Conservation (phyloP, 2,113 vertebrate species). For the Cricetomys ansorgei region DNA sequence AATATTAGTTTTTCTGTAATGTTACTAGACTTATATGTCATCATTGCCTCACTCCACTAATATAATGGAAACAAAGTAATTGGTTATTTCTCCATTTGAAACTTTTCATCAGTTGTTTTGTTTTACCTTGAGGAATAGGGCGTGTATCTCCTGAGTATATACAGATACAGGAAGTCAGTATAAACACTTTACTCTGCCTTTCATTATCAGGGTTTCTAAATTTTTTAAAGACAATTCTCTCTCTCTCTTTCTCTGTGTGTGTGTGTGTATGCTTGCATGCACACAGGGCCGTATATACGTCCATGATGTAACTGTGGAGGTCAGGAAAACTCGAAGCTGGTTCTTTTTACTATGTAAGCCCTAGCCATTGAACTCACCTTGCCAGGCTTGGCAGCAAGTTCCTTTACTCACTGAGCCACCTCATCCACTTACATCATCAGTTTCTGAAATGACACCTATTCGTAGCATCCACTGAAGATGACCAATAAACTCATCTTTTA, state of each 20-base stretch:
- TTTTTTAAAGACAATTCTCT: neutral
- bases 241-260: neutral
- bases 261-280: neutral
- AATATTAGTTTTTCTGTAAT: neutral
- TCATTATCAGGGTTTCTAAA: neutral
- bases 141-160: neutral
- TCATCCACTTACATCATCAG: neutral
- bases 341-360: neutral
- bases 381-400: too few relatives aligned
- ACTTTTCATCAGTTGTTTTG: neutral
- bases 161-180: neutral
- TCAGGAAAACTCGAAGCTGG: neutral
- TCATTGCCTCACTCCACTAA: constrained; percentile 3
- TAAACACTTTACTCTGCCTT: neutral
- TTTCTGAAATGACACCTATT: constrained; percentile 7
- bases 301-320: neutral
- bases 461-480: neutral
- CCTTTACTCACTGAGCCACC: neutral
- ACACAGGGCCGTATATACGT: neutral
- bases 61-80: constrained; percentile 8
- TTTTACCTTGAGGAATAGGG: neutral
- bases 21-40: neutral
- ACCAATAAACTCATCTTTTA: constrained; percentile 12
- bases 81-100: neutral
- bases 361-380: neutral